Evolutionary conservation across 2,113 vertebrate species (phyloP), one percentile per base, ranked within the genome.

Genomic region (Canis aureus): DNA sequence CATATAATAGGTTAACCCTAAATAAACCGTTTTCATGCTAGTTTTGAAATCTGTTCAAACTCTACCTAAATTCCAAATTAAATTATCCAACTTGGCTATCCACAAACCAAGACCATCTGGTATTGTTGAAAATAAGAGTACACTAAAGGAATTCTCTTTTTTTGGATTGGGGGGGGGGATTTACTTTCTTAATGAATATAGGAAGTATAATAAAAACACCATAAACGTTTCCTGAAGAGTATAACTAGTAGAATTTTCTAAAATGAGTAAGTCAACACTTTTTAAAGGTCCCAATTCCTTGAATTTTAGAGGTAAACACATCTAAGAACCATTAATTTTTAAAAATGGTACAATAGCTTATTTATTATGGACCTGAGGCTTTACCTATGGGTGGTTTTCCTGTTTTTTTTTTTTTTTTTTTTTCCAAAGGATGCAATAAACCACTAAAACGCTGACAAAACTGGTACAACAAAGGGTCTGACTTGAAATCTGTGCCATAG

Each of bases 221-320:
- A 82, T 2, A 55, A 71, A 16, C 22, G 43, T 82, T 74, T 66
- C 38, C 55, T 79, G 16, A 88, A 69, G 49, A 76, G 8, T 87
- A 8, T 66, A 89, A 23, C 55, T 92, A 82, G 43, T 29, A 90
- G 51, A 62, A 83, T 4, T 89, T 92, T 79, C 59, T 59, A 94
- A 78, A 76, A 93, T 60, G 4, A 95, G 25, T 13, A 78, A 90
- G 9, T 74, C 66, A 95, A 23, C 32, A 53, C 59, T 23, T 93
- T 93, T 64, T 32, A 95, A 96, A 96, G 64, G 53, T 96, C 16
- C 25, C 32, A 71, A 89, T 71, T 88, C 51, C 62, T 80, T 84
- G 8, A 84, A 38, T 74, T 87, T 91, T 92, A 59, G 69, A 64
- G 51, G n/a, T 55, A 79, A 87, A 82, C n/a, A 89, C 25, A 86